phyloP scores from a whole-genome alignment of 2,797 vertebrate genomes.

The Oceanodroma leucorhoa region DNA sequence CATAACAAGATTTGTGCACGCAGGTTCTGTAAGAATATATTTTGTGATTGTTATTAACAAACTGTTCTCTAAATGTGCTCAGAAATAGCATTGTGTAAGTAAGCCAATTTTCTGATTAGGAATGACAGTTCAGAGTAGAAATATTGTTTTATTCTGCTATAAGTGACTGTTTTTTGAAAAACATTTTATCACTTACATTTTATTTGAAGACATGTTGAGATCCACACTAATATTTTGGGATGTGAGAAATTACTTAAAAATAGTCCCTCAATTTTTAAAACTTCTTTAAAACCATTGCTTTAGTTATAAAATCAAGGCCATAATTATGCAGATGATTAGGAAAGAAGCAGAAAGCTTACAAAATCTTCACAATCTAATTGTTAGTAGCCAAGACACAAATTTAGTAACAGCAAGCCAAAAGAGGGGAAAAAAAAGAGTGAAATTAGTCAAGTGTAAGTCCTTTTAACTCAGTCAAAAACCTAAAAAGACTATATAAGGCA shows the following conservation, averaged over 20 bases:
- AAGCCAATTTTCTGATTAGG: background rate
- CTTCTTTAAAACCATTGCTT: background rate
- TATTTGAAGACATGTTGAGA: background rate
- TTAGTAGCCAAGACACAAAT: conserved; percentile 64
- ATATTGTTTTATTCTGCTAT: background rate
- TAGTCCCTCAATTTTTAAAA: background rate
- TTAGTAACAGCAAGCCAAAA: conserved; percentile 30
- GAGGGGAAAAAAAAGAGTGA: background rate
- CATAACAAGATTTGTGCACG: conserved; percentile 30
- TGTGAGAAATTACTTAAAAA: background rate
- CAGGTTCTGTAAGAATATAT: background rate
- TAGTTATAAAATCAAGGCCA: background rate
- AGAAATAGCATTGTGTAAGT: background rate
- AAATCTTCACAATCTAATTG: background rate
- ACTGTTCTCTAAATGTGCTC: background rate
- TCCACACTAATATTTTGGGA: background rate
- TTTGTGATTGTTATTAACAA: background rate
- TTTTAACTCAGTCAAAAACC: conserved; percentile 57
- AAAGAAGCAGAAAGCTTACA: background rate
- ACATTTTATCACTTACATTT: background rate
- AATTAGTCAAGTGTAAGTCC: conserved; percentile 24
- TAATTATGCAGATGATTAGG: background rate
- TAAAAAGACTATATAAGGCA: conserved; percentile 73
- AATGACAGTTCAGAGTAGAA: background rate
- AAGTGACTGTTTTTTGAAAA: background rate